Conservation (phyloP, 2,797 vertebrate genomes). For the Sebastes dallii region DNA sequence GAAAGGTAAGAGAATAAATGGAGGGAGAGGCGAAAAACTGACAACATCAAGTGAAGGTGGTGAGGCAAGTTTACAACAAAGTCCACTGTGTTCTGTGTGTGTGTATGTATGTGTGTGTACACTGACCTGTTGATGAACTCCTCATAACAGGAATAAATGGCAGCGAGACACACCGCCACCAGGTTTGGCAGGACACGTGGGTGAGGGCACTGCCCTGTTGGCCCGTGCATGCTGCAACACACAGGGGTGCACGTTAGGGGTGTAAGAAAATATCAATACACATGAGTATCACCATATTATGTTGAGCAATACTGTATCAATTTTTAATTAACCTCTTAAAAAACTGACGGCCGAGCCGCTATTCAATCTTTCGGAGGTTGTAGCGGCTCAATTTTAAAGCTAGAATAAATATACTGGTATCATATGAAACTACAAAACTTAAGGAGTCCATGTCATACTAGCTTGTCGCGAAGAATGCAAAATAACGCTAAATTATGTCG, state of each 20-base stretch:
- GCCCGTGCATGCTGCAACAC: conserved; percentile 95
- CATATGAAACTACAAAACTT: too few species aligned
- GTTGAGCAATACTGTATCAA: too few species aligned
- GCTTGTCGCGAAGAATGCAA: too few species aligned
- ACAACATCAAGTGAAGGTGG: neutral
- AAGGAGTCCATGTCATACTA: too few species aligned
- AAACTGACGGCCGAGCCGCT: too few species aligned
- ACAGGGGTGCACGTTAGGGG: conserved; percentile 11
- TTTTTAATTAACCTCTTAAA: too few species aligned
- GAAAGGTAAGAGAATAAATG: neutral
- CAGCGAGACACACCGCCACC: conserved; percentile 97
- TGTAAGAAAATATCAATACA: too few species aligned
- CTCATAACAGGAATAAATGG: conserved; percentile 99
- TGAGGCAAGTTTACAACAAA: neutral
- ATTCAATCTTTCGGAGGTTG: too few species aligned
- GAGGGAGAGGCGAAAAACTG: neutral
- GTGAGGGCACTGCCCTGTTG: conserved; percentile 97
- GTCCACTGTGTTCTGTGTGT: neutral
- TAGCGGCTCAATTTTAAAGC: too few species aligned
- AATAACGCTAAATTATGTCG: too few species aligned
- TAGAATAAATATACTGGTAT: too few species aligned
- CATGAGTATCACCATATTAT: too few species aligned
- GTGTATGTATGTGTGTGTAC: neutral
- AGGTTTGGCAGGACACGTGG: conserved; percentile 98
- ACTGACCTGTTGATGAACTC: conserved; percentile 99